phyloP scores from a whole-genome alignment of 1,140 invertebrate genomes.

The Ostrea edulis region DNA sequence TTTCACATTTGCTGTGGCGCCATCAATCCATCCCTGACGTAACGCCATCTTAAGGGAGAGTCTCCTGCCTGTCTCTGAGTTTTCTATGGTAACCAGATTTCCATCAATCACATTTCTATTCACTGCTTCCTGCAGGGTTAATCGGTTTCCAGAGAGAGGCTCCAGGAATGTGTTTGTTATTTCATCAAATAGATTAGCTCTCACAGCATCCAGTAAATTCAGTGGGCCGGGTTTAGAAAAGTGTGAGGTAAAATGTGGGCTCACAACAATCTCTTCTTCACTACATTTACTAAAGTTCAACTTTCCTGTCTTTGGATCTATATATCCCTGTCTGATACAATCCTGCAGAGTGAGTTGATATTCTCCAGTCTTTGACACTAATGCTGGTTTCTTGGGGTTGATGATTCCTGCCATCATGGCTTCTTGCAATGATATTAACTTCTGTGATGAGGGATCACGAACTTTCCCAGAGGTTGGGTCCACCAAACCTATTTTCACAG shows the following conservation, averaged over 20 bases:
- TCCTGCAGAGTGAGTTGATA: conserved; percentile 73
- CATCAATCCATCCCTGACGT: conserved; percentile 88
- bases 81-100: conserved; percentile 87
- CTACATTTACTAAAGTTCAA: conserved; percentile 70
- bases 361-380: conserved; percentile 68
- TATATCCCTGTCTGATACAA: conserved; percentile 76
- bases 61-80: conserved; percentile 69
- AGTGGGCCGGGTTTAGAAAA: conserved; percentile 67
- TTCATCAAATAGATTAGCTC: conserved; percentile 89
- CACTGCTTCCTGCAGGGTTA: conserved; percentile 91
- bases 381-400: conserved; percentile 83
- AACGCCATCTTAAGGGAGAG: conserved; percentile 89
- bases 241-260: conserved; percentile 60
- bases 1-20: conserved; percentile 86
- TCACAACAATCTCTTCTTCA: conserved; percentile 58
- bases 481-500: conserved; percentile 86
- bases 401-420: conserved; percentile 88
- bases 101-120: conserved; percentile 88
- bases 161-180: conserved; percentile 90
- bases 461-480: conserved; percentile 88
- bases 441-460: conserved; percentile 88
- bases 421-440: conserved; percentile 89
- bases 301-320: conserved; percentile 77
- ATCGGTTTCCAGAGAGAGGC: conserved; percentile 85
- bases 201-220: conserved; percentile 89